Evolutionary conservation across 1,140 invertebrate species (phyloP).

Genomic region (Drosophila virilis): DNA sequence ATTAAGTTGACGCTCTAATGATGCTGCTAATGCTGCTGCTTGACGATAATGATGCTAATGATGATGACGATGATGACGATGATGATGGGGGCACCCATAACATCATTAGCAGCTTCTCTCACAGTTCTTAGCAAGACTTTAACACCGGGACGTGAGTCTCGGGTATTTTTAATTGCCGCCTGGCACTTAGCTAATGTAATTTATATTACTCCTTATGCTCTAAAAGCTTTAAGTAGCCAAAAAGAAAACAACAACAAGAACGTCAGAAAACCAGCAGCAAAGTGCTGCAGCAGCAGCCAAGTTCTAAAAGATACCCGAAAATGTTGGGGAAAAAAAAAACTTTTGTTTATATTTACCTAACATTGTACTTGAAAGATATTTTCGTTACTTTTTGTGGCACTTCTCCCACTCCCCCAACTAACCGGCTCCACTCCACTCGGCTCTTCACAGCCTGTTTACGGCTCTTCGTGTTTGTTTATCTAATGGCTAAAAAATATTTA

Average conservation of each 20-base stretch:
- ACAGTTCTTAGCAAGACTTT: slow-evolving; percentile 22
- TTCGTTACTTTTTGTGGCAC: slow-evolving; percentile 59
- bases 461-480: slow-evolving; percentile 72
- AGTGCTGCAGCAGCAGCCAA: slow-evolving; percentile 50
- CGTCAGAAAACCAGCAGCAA: slow-evolving; percentile 44
- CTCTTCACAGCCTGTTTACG: slow-evolving; percentile 19
- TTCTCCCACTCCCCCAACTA: slow-evolving; percentile 1
- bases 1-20: slow-evolving; percentile 81
- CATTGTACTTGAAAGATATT: slow-evolving; percentile 84
- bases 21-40: slow-evolving; percentile 69
- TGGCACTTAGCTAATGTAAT: slow-evolving; percentile 84
- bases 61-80: slow-evolving; percentile 34
- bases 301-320: slow-evolving; percentile 14
- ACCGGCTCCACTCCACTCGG: not conserved
- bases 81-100: slow-evolving; percentile 34
- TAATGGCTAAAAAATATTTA: slow-evolving; percentile 82
- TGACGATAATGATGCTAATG: slow-evolving; percentile 28
- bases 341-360: slow-evolving; percentile 84
- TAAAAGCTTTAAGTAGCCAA: slow-evolving; percentile 83
- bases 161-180: slow-evolving; percentile 78
- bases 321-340: slow-evolving; percentile 32
- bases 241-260: slow-evolving; percentile 34
- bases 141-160: slow-evolving; percentile 4
- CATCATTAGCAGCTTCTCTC: slow-evolving; percentile 71
- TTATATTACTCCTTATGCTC: slow-evolving; percentile 82